Evolutionary conservation across 2,797 vertebrate genomes (phyloP).

Genomic region (Sebastes glaucus): DNA sequence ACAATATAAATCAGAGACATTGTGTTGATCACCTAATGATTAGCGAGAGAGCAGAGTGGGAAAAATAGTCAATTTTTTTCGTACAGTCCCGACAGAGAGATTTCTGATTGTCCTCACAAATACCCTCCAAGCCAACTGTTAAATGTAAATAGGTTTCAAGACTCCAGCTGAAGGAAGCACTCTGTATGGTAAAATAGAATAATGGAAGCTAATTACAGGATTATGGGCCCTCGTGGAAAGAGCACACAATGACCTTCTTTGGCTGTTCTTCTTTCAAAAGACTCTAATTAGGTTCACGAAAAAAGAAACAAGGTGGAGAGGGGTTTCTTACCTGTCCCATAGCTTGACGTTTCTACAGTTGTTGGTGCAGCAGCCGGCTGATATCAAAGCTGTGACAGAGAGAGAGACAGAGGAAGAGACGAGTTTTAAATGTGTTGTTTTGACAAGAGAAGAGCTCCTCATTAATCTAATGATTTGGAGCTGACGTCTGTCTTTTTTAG

Average conservation of each 20-base stretch:
- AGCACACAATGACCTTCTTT: slow-evolving; percentile 58
- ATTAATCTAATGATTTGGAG: slow-evolving; percentile 47
- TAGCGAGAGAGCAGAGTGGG: background rate
- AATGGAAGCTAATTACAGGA: slow-evolving; percentile 61
- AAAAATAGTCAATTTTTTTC: background rate
- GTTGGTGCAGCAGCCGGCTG: slow-evolving; percentile 84
- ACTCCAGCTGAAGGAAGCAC: slow-evolving; percentile 13
- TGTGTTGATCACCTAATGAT: slow-evolving; percentile 12
- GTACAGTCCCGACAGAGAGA: background rate
- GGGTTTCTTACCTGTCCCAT: slow-evolving; percentile 83
- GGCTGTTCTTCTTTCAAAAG: slow-evolving; percentile 25
- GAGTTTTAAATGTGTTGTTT: slow-evolving; percentile 46
- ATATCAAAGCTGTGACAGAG: slow-evolving; percentile 81
- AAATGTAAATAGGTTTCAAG: slow-evolving; percentile 21
- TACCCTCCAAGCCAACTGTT: background rate
- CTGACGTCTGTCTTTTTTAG: slow-evolving; percentile 38
- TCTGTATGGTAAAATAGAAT: slow-evolving; percentile 26
- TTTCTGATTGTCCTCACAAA: background rate
- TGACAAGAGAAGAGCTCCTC: slow-evolving; percentile 31
- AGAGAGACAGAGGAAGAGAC: slow-evolving; percentile 7
- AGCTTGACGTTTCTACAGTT: slow-evolving; percentile 87
- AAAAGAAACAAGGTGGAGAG: slow-evolving; percentile 12
- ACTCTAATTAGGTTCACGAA: slow-evolving; percentile 36
- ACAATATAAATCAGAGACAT: background rate
- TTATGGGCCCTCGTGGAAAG: slow-evolving; percentile 49